Percentiles rank a stretch among this genome's conserved stretches.
Evolutionary conservation across 2,797 vertebrate species (phyloP).

Genomic region (Todus mexicanus): DNA sequence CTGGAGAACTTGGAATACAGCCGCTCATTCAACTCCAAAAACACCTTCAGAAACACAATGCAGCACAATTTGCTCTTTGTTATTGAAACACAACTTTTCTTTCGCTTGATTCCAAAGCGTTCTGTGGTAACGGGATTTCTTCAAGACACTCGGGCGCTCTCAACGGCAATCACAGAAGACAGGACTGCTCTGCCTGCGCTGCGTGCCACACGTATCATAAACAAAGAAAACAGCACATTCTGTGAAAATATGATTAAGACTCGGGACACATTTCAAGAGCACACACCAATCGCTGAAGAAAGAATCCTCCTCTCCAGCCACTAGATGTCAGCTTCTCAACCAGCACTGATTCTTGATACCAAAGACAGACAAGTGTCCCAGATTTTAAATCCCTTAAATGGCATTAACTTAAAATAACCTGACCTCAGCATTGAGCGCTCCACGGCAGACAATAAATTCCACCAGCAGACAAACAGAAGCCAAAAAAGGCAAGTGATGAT

Average conservation of each 20-base stretch:
- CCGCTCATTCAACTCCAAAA: background rate
- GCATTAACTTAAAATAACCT: slow-evolving; percentile 78
- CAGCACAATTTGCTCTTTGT: background rate
- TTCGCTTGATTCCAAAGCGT: background rate
- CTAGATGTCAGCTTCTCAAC: slow-evolving; percentile 74
- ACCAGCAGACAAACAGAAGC: slow-evolving; percentile 40
- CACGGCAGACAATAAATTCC: slow-evolving; percentile 65
- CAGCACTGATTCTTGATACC: background rate
- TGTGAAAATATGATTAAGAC: background rate
- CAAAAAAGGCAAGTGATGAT: slow-evolving; percentile 59
- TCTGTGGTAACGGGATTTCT: background rate
- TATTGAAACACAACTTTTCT: background rate
- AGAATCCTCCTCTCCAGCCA: background rate
- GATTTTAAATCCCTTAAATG: slow-evolving; percentile 78
- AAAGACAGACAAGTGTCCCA: slow-evolving; percentile 67
- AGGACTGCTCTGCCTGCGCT: background rate
- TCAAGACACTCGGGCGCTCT: background rate
- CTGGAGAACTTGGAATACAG: background rate
- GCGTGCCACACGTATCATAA: background rate
- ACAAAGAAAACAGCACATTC: fast-evolving
- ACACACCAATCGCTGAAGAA: too few relatives aligned
- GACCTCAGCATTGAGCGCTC: slow-evolving; percentile 59
- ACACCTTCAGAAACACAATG: background rate
- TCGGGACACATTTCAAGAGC: background rate
- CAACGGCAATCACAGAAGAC: background rate